Evolutionary conservation across 2,888 invertebrate species (phyloP).

Genomic region (Phengaris arion): DNA sequence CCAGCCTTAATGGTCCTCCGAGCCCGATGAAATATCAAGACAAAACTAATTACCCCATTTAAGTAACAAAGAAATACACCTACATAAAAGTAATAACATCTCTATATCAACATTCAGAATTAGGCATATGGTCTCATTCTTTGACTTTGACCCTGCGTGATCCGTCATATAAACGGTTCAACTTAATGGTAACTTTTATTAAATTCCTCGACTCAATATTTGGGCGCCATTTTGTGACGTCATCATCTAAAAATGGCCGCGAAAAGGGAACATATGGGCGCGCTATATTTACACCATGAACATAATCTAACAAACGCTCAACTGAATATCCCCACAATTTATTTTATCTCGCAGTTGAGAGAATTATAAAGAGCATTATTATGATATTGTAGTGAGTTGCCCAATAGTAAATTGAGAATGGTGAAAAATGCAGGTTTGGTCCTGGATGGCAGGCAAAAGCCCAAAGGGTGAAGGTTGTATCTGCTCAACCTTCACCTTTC

Average conservation of each 20-base stretch:
- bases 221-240: conserved; percentile 19
- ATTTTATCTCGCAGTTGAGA: conserved; percentile 12
- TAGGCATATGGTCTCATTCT: neutral
- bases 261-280: conserved; percentile 27
- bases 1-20: neutral
- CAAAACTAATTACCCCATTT: too few species aligned
- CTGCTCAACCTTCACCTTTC: too few species aligned
- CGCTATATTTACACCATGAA: conserved; percentile 25
- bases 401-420: too few species aligned
- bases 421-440: too few species aligned
- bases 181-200: neutral
- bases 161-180: neutral
- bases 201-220: conserved; percentile 6
- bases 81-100: too few species aligned
- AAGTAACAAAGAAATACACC: too few species aligned
- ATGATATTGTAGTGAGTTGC: neutral
- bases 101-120: too few species aligned
- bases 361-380: neutral
- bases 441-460: too few species aligned
- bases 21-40: neutral
- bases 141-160: neutral
- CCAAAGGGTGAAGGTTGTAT: too few species aligned
- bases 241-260: neutral
- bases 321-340: conserved; percentile 13
- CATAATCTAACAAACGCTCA: conserved; percentile 9